Conservation (phyloP, 2,797 vertebrate species). For the Denticeps clupeoides region DNA sequence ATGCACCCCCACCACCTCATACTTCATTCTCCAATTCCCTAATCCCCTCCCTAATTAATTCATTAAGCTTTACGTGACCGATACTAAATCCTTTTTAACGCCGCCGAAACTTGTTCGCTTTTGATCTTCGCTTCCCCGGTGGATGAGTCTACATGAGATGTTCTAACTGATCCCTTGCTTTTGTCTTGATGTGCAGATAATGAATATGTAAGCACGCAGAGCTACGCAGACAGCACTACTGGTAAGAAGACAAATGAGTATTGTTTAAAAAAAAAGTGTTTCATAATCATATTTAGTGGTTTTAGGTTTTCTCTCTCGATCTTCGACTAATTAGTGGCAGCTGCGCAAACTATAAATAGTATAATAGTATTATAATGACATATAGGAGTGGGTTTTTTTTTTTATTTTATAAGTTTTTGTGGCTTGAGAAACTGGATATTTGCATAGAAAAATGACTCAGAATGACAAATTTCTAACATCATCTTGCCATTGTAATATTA, state of each 20-base stretch:
- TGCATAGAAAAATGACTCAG: too few relatives aligned
- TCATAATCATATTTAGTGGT: background rate
- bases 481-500: too few relatives aligned
- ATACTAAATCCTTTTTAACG: background rate
- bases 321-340: too few relatives aligned
- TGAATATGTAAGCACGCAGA: conserved; percentile 56
- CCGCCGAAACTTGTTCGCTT: too few relatives aligned
- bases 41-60: background rate
- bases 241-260: too few relatives aligned
- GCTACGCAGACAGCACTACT: conserved; percentile 50
- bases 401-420: too few relatives aligned
- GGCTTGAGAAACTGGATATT: too few relatives aligned
- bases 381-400: too few relatives aligned
- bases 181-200: conserved; percentile 56
- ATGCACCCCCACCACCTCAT: conserved; percentile 3
- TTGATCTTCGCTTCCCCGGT: background rate
- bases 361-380: too few relatives aligned
- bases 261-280: background rate
- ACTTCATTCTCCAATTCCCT: conserved; percentile 1
- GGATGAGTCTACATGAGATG: background rate
- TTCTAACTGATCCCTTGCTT: background rate
- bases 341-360: too few relatives aligned
- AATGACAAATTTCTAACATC: too few relatives aligned
- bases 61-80: background rate
- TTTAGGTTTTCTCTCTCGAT: too few relatives aligned